Conservation (phyloP, 2,113 vertebrate species). For the Hippocampus comes region DNA sequence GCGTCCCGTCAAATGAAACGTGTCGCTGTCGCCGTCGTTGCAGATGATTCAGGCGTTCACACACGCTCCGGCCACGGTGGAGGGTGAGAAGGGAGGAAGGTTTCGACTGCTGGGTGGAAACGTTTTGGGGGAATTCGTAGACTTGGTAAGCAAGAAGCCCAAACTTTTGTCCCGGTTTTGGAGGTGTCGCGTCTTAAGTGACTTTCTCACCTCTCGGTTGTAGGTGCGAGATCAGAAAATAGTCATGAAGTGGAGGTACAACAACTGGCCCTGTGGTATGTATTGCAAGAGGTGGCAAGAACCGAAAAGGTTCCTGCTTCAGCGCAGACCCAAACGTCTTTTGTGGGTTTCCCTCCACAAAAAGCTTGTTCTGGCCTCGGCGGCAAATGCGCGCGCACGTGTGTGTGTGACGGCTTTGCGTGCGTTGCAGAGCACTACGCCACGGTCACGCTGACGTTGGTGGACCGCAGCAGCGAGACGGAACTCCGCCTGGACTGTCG, state of each 20-base stretch:
- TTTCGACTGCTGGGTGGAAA: constrained; percentile 89
- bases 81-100: constrained; percentile 85
- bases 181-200: too few species aligned
- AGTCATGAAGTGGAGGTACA: constrained; percentile 95
- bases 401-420: not conserved
- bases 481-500: constrained; percentile 87
- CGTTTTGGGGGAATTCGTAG: constrained; percentile 86
- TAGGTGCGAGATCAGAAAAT: constrained; percentile 90
- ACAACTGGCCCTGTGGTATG: constrained; percentile 93
- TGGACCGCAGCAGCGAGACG: constrained; percentile 84
- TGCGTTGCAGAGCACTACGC: constrained; percentile 84
- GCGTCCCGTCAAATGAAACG: too few species aligned
- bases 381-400: too few species aligned
- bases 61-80: constrained; percentile 79
- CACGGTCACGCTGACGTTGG: constrained; percentile 81
- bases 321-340: too few species aligned
- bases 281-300: not conserved
- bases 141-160: constrained; percentile 75
- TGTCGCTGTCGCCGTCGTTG: not conserved
- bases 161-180: not conserved
- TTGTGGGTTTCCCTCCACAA: not conserved
- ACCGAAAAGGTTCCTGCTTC: not conserved
- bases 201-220: not conserved
- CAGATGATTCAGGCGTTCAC: constrained; percentile 94
- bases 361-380: too few species aligned